Percentiles rank a stretch among this genome's conserved stretches.
Evolutionary conservation across 2,113 vertebrate genomes (phyloP).

Genomic region (Thymallus thymallus): DNA sequence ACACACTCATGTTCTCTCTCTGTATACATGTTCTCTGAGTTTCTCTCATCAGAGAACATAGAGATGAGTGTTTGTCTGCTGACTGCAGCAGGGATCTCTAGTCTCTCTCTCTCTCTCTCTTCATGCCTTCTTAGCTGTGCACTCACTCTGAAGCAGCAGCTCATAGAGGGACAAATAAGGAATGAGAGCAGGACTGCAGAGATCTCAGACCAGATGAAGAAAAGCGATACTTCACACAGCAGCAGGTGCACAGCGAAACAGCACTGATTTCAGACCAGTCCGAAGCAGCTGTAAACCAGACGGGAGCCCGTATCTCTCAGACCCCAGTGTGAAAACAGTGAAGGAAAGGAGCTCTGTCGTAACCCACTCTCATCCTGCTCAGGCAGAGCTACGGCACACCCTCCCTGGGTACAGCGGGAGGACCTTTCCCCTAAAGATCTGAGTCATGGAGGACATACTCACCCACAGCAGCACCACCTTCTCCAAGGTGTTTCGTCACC

Average conservation of each 20-base stretch:
- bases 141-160: constrained; percentile 56
- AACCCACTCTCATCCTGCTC: constrained; percentile 31
- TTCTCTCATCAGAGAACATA: constrained; percentile 31
- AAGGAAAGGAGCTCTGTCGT: constrained; percentile 43
- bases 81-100: constrained; percentile 59
- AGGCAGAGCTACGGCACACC: constrained; percentile 23
- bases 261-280: constrained; percentile 55
- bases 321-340: not conserved
- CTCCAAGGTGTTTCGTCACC: constrained; percentile 79
- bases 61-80: constrained; percentile 44
- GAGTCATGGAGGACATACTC: constrained; percentile 72
- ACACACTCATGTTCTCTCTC: constrained; percentile 17
- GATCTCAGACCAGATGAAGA: constrained; percentile 54
- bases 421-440: constrained; percentile 12
- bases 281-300: constrained; percentile 10
- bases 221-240: constrained; percentile 39
- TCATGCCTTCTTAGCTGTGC: constrained; percentile 52
- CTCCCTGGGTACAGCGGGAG: constrained; percentile 28
- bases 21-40: not conserved
- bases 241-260: constrained; percentile 29
- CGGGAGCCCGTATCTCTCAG: not conserved
- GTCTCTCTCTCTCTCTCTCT: constrained; percentile 52
- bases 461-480: constrained; percentile 75
- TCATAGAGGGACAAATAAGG: constrained; percentile 57
- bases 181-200: constrained; percentile 33